A percentile compares a stretch with the other conserved stretches of the same genome.
Conservation (phyloP, 1,140 invertebrate species). For the Drosophila mauritiana region DNA sequence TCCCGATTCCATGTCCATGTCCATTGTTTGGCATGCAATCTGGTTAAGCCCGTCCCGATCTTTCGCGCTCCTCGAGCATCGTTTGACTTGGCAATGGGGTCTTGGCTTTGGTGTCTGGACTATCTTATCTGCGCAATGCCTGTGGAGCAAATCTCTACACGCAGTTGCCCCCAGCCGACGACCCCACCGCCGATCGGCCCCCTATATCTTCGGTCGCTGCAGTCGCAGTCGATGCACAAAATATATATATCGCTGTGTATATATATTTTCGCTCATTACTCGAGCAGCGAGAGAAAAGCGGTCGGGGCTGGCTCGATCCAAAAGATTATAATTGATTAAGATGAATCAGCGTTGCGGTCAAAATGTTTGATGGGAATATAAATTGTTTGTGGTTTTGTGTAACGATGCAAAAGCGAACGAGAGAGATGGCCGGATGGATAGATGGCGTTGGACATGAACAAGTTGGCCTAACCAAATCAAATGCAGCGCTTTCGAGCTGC, state of each 20-base stretch:
- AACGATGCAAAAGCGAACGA: slow-evolving; percentile 66
- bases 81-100: slow-evolving; percentile 35
- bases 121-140: slow-evolving; percentile 73
- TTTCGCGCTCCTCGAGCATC: slow-evolving; percentile 35
- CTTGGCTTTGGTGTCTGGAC: slow-evolving; percentile 22
- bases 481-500: slow-evolving; percentile 69
- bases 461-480: slow-evolving; percentile 77
- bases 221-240: slow-evolving; percentile 5
- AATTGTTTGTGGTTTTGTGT: slow-evolving; percentile 84
- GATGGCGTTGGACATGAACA: slow-evolving; percentile 35
- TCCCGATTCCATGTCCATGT: slow-evolving; percentile 45
- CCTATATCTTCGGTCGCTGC: background rate
- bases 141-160: slow-evolving; percentile 76
- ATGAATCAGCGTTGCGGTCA: slow-evolving; percentile 83
- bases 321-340: slow-evolving; percentile 84
- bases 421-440: slow-evolving; percentile 46
- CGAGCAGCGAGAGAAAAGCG: slow-evolving; percentile 39
- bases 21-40: slow-evolving; percentile 63
- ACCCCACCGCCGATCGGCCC: slow-evolving; percentile 50
- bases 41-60: slow-evolving; percentile 33
- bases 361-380: slow-evolving; percentile 84
- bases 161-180: slow-evolving; percentile 73
- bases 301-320: slow-evolving; percentile 38
- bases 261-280: slow-evolving; percentile 74
- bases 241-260: background rate